These are phyloP conservation scores for Otocyon megalotis DNA, from an alignment of 2,113 vertebrate genomes.

Conservation along the genomic window DNA sequence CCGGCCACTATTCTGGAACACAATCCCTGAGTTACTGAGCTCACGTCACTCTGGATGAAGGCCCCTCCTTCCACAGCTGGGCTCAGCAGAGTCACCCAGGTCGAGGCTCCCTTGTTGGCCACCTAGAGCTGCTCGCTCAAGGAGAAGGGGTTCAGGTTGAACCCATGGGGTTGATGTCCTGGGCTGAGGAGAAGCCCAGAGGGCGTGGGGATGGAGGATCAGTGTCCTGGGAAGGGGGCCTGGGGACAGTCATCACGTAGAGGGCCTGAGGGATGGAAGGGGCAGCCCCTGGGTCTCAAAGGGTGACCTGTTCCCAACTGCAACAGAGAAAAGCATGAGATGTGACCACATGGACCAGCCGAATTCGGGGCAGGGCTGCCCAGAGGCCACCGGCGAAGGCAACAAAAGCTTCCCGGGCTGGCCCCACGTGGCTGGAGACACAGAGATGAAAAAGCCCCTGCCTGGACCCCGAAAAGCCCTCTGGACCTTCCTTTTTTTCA, in stretches of 20 bases:
- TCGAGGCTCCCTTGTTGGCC: background rate
- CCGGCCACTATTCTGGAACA: background rate
- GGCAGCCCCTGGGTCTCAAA: background rate
- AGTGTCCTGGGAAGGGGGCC: background rate
- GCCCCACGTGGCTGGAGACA: background rate
- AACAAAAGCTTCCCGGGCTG: background rate
- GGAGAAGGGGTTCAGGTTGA: background rate
- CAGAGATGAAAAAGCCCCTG: too few species aligned
- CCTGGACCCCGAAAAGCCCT: background rate
- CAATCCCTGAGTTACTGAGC: accelerated
- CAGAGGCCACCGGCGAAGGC: background rate
- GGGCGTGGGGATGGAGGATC: background rate
- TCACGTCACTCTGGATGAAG: background rate
- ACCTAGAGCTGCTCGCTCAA: background rate
- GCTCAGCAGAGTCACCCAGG: background rate
- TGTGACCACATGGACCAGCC: background rate
- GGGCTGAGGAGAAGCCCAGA: background rate
- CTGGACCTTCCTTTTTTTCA: background rate
- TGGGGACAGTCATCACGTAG: background rate
- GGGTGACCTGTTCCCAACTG: background rate
- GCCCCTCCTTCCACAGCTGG: background rate
- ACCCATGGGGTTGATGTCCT: background rate
- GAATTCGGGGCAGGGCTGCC: background rate
- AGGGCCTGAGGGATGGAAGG: background rate
- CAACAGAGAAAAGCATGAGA: background rate